A percentile compares a stretch with the other conserved stretches of the same genome.
Conservation (phyloP, 2,888 invertebrate genomes). For the Magallana nippona region DNA sequence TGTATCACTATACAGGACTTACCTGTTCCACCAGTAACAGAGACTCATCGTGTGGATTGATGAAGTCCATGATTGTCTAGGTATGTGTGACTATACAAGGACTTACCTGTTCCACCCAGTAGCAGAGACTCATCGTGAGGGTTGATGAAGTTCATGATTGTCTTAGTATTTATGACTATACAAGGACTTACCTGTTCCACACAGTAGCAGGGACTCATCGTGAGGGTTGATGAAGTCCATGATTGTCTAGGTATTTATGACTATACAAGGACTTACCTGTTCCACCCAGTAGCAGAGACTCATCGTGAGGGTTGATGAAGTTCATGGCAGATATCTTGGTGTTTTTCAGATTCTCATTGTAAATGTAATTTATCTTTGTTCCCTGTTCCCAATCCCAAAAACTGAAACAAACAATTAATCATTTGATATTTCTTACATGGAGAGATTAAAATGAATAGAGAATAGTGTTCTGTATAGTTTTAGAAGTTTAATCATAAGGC, state of each 20-base stretch:
- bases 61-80: slow-evolving; percentile 88
- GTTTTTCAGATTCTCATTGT: slow-evolving; percentile 74
- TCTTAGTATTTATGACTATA: too few species aligned
- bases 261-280: slow-evolving; percentile 79
- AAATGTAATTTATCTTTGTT: slow-evolving; percentile 85
- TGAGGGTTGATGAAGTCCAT: slow-evolving; percentile 93
- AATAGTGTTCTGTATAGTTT: background rate
- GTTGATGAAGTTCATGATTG: slow-evolving; percentile 84
- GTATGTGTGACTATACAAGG: too few species aligned
- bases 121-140: slow-evolving; percentile 89
- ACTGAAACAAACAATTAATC: slow-evolving; percentile 79
- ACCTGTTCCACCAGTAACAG: slow-evolving; percentile 87
- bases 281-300: slow-evolving; percentile 87
- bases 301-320: slow-evolving; percentile 92
- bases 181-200: slow-evolving; percentile 82
- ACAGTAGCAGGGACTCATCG: slow-evolving; percentile 88
- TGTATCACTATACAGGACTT: slow-evolving; percentile 41
- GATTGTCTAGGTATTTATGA: slow-evolving; percentile 81
- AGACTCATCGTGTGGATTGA: slow-evolving; percentile 91
- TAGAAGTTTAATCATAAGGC: too few species aligned
- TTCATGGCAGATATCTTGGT: slow-evolving; percentile 90
- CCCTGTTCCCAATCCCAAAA: slow-evolving; percentile 92
- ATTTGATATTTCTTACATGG: background rate
- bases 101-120: background rate
- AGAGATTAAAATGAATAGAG: too few species aligned